Evolutionary conservation across 2,113 vertebrate genomes (phyloP).

Genomic region (Microtus oregoni): DNA sequence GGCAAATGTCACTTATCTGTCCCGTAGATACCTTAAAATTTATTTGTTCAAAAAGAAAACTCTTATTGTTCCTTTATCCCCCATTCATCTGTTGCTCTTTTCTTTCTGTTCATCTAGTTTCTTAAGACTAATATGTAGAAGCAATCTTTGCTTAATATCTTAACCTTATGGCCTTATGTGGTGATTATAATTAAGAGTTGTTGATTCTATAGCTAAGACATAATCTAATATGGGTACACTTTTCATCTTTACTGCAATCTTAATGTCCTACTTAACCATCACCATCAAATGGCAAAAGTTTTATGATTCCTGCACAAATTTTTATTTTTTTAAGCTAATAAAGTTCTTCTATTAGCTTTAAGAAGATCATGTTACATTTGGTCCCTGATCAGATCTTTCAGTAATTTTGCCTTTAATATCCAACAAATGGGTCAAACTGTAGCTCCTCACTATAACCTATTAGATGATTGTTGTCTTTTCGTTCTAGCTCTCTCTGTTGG

Average conservation of each 20-base stretch:
- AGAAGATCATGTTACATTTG: neutral
- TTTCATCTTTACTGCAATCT: neutral
- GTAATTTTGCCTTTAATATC: neutral
- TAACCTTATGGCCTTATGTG: neutral
- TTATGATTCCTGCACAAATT: neutral
- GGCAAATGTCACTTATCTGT: neutral
- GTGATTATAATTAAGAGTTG: neutral
- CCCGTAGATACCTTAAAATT: neutral
- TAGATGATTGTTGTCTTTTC: neutral
- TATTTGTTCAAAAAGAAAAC: neutral
- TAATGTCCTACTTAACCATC: neutral
- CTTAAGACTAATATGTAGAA: neutral
- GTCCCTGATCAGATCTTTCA: neutral
- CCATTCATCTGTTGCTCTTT: neutral
- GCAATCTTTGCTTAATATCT: neutral
- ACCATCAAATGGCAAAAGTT: neutral
- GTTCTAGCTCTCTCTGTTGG: neutral
- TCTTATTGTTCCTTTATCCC: neutral
- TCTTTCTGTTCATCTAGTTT: neutral
- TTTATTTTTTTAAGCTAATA: neutral
- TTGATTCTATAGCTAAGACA: neutral
- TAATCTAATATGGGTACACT: neutral
- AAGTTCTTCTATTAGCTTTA: conserved; percentile 5
- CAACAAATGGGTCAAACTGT: neutral
- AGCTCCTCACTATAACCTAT: neutral